Base-by-base conservation (phyloP, 2,888 invertebrate species). In the Synanthedon tipuliformis region DNA sequence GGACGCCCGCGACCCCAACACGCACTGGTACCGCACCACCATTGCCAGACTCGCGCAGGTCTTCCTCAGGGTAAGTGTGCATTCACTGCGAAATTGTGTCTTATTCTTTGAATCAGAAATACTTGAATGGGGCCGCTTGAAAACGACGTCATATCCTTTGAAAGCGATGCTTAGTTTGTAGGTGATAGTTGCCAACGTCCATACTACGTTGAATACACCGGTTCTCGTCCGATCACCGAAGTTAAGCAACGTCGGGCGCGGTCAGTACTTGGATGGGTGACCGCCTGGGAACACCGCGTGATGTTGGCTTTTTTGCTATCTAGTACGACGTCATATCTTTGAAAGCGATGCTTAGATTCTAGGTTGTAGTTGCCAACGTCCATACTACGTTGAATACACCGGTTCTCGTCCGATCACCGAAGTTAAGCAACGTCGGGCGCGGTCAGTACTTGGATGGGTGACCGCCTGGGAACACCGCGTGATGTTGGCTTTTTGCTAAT, bases 1-100 rank as follows among this genome's bases (percentile, higher is more conserved):
- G 1, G 97, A 98, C 85, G 96, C 95, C 12, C 90, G 93, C 58
- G 96, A 97, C 83, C 95, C 94, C 70, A 94, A 95, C 81, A 98
- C 97, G 3, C 93, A 94, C 75, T 98, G 98, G 97, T 99, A 97
- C 88, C 92, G 93, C 66, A 97, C 97, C 94, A 97, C 98, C 4
- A 92, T 97, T 61, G 98, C 98, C 53, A 89, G 99, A 57, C 89
- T 99, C 57, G 95, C 96, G 60, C 97, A 99, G 89, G 95, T 99
- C 34, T 98, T 99, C 82, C 89, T 98, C 53, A 90, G 93, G 83
- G 98, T 98, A 80, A 90, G 45, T 34, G 34, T 34, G 10, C 34
- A 34, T 34, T 34, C 3, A 34, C 10, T 34, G 8, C 8, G 3
- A 10, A 10, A 34, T 34, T 10, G 34, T 3, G 10, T 34, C 34